These are phyloP conservation scores for Lasioglossum pauxillum DNA, from an alignment of 2,888 invertebrate species.

Conservation along the genomic window DNA sequence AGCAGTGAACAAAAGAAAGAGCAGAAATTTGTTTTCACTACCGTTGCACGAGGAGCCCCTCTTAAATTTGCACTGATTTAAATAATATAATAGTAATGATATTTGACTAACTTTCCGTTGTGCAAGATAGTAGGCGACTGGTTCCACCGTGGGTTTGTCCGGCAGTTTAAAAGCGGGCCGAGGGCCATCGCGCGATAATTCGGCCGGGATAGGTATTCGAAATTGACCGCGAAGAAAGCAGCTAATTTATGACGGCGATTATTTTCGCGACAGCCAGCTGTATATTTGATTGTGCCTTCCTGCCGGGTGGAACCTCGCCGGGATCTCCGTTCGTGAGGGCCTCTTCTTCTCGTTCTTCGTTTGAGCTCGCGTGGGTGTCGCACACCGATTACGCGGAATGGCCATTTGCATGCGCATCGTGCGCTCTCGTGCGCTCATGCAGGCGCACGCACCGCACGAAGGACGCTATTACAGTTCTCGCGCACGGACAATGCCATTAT, in stretches of 20 bases:
- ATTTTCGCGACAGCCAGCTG: slow-evolving; percentile 34
- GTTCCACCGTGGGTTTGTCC: too few species aligned
- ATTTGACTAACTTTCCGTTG: too few species aligned
- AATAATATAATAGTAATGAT: too few species aligned
- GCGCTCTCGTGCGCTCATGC: background rate
- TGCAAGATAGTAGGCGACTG: too few species aligned
- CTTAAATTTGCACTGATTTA: too few species aligned
- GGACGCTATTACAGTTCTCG: slow-evolving; percentile 58
- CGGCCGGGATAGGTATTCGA: slow-evolving; percentile 7
- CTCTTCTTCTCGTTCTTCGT: slow-evolving; percentile 50
- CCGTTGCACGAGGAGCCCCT: too few species aligned
- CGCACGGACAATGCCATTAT: slow-evolving; percentile 69
- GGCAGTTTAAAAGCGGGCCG: background rate
- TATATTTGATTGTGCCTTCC: slow-evolving; percentile 28
- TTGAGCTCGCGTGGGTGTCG: slow-evolving; percentile 50
- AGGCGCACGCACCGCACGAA: slow-evolving; percentile 23
- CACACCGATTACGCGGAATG: slow-evolving; percentile 46
- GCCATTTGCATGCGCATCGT: slow-evolving; percentile 40
- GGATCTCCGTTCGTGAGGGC: background rate
- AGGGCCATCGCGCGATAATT: background rate
- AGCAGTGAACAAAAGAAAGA: too few species aligned
- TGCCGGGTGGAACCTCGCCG: background rate
- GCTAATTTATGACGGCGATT: slow-evolving; percentile 43
- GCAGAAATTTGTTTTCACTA: too few species aligned
- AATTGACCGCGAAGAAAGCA: slow-evolving; percentile 14